Evolutionary conservation across 2,797 vertebrate genomes (phyloP), one percentile per base, ranked within the genome.

Genomic region (Eidolon dupreanum): DNA sequence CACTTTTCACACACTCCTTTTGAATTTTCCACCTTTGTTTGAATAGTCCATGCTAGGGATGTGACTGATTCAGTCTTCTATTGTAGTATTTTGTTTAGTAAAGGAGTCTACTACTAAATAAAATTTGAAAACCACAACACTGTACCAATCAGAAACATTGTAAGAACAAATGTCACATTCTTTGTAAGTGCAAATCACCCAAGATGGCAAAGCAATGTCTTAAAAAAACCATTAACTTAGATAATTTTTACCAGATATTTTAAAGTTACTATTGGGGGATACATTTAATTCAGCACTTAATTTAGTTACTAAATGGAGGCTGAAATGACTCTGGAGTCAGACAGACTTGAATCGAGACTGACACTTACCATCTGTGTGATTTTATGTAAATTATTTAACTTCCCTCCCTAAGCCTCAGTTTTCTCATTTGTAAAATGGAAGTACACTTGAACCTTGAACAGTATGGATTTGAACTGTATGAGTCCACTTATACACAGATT

Each of bases 131-230:
- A 88, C 20, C 41, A 74, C 20, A 70, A 81, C 33, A 88, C 16
- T 46, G 70, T 79, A 71, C 57, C 85, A 96, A 22, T 90, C 49
- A 88, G 61, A 91, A 90, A 43, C n/a, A 83, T 15, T 65, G 9
- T 92, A 77, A 88, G 77, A 92, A 96, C 53, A 96, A 90, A 92
- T 33, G 22, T 63, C 77, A 93, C 49, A 53, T 88, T 88, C 33
- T 94, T 88, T 81, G 20, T 82, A 71, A 94, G 12, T 70, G 28
- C 71, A 46, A 95, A 95, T 79, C 83, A 92, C 36, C 4, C 61
- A 85, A 90, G 49, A 87, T 55, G 65, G 22, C 53, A 31, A 49
- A 90, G 31, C n/a, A 95, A 59, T 57, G 22, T 31, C 83, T 91
- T 96, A 9, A 96, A 94, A 75, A 63, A 57, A 74, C 26, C 7